Evolutionary conservation across 2,113 vertebrate genomes (phyloP).

Genomic region (Thinocorus orbignyianus): DNA sequence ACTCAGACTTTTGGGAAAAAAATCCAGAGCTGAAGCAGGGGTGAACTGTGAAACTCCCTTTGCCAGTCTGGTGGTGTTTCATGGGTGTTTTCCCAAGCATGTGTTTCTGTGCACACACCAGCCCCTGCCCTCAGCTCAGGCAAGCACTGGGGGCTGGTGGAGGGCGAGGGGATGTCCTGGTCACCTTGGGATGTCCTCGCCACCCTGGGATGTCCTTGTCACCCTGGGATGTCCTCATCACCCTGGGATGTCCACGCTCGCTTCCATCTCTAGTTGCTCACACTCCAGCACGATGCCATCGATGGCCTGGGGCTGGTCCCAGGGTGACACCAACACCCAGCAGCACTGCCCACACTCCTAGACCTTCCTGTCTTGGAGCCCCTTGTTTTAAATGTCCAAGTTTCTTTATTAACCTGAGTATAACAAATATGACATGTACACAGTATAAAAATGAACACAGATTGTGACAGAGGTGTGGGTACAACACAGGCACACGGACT

Average conservation of each 20-base stretch:
- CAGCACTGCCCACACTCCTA: rapidly evolving
- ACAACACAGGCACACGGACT: conserved; percentile 63
- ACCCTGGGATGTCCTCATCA: not conserved
- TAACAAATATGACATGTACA: conserved; percentile 78
- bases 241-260: not conserved
- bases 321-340: not conserved
- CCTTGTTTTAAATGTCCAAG: conserved; percentile 52
- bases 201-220: not conserved
- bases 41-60: not conserved
- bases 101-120: rapidly evolving
- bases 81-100: not conserved
- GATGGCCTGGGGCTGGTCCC: not conserved
- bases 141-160: not conserved
- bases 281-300: rapidly evolving
- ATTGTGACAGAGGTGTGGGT: conserved; percentile 27
- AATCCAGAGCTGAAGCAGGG: not conserved
- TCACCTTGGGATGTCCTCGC: not conserved
- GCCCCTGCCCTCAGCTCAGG: not conserved
- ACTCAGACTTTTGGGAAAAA: not conserved
- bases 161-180: not conserved
- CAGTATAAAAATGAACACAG: conserved; percentile 78
- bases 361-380: not conserved
- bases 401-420: conserved; percentile 87
- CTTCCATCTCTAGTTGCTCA: not conserved
- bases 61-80: not conserved